Evolutionary conservation across 2,888 invertebrate genomes (phyloP).

Genomic region (Epinotia ramella): DNA sequence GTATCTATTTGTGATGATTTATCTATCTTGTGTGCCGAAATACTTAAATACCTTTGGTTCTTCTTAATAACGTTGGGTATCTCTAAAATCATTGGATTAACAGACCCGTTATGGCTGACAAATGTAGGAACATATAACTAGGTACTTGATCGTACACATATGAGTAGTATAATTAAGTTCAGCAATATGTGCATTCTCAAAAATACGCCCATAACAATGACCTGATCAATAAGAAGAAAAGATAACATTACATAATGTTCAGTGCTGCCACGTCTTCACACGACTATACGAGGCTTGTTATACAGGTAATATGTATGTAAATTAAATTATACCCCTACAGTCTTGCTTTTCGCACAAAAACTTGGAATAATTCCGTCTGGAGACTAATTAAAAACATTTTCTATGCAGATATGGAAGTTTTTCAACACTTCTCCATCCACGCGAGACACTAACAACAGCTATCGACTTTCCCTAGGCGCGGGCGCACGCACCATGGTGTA

Average conservation of each 20-base stretch:
- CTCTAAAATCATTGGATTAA: no score
- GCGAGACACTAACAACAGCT: slow-evolving; percentile 12
- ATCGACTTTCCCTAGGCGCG: slow-evolving; percentile 21
- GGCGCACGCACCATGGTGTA: slow-evolving; percentile 11
- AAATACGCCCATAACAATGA: no score
- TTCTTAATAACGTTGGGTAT: no score
- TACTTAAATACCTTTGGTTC: no score
- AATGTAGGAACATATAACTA: neutral
- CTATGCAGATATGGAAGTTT: neutral
- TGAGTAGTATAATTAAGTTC: neutral
- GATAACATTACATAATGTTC: neutral
- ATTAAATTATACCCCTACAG: slow-evolving; percentile 15
- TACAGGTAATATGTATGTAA: neutral
- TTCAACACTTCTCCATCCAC: slow-evolving; percentile 17
- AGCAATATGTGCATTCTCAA: neutral
- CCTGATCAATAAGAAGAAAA: no score
- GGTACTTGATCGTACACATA: neutral
- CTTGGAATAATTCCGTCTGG: slow-evolving; percentile 6
- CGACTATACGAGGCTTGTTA: neutral
- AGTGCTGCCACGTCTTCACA: neutral
- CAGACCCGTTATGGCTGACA: no score
- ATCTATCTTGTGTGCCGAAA: no score
- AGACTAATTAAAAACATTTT: slow-evolving; percentile 13
- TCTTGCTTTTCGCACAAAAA: slow-evolving; percentile 6
- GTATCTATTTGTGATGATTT: neutral